Conservation (phyloP, 2,888 invertebrate genomes). For the Conus canariensis region DNA sequence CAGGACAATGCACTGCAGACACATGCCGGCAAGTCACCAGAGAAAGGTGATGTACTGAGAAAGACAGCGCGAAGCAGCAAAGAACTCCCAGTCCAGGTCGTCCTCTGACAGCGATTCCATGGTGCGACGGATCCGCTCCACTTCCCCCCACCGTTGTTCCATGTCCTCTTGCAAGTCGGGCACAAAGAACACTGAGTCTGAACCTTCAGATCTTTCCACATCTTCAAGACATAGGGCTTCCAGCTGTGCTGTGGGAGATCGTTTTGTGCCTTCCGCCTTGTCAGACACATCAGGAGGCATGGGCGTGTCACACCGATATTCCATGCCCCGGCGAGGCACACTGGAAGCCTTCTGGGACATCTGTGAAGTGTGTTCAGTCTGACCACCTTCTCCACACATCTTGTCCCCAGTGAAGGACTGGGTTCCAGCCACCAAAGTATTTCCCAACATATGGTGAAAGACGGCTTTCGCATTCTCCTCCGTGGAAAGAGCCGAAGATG, state of each 20-base stretch:
- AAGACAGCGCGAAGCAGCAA: slow-evolving; percentile 33
- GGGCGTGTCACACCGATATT: slow-evolving; percentile 2
- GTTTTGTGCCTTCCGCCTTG: not conserved
- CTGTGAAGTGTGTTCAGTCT: not conserved
- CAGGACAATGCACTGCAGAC: not conserved
- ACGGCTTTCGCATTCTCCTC: not conserved
- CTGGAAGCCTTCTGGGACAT: too few relatives aligned
- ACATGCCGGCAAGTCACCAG: not conserved
- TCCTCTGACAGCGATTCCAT: slow-evolving; percentile 5
- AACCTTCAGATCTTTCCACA: too few relatives aligned
- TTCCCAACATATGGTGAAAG: not conserved
- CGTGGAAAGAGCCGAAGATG: not conserved
- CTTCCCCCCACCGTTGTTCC: slow-evolving; percentile 1
- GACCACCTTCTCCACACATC: not conserved
- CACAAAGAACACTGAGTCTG: not conserved
- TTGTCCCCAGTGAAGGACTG: not conserved
- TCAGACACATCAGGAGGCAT: not conserved
- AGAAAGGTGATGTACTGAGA: slow-evolving; percentile 28
- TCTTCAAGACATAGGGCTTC: not conserved
- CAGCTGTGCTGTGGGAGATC: not conserved
- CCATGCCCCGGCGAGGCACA: not conserved
- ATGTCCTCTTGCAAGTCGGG: not conserved
- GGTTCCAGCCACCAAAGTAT: not conserved
- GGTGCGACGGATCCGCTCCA: not conserved
- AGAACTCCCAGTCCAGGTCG: slow-evolving; percentile 30